These are phyloP conservation scores for Epistrophella euchroma DNA, from an alignment of 2,888 invertebrate genomes.

Conservation along the genomic window DNA sequence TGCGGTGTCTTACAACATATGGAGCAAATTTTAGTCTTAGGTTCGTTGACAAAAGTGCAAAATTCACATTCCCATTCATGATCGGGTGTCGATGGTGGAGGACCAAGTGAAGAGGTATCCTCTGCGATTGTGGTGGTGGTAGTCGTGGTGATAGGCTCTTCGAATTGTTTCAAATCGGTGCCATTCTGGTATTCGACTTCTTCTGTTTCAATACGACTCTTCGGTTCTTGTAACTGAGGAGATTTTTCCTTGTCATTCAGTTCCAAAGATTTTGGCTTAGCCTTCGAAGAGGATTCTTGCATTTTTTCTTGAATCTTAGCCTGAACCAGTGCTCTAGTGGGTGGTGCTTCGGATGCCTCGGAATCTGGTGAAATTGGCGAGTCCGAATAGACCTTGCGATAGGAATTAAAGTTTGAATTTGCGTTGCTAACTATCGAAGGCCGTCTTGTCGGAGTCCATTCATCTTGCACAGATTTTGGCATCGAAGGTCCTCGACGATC, in stretches of 20 bases:
- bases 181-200: constrained; percentile 43
- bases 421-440: constrained; percentile 73
- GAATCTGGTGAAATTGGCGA: constrained; percentile 80
- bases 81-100: constrained; percentile 85
- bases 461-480: constrained; percentile 81
- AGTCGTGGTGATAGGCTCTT: constrained; percentile 14
- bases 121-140: constrained; percentile 21
- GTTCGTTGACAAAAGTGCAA: constrained; percentile 94
- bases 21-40: constrained; percentile 91
- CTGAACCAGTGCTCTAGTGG: constrained; percentile 82
- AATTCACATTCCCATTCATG: constrained; percentile 94
- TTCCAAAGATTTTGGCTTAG: constrained; percentile 48
- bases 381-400: constrained; percentile 80
- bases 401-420: constrained; percentile 74
- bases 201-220: constrained; percentile 42
- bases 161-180: constrained; percentile 24
- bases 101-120: constrained; percentile 79
- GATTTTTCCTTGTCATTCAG: constrained; percentile 51
- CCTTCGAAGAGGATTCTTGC: constrained; percentile 71
- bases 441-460: constrained; percentile 79
- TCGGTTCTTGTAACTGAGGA: constrained; percentile 38
- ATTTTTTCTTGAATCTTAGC: constrained; percentile 83
- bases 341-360: constrained; percentile 80
- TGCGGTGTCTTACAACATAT: constrained; percentile 94
- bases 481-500: constrained; percentile 79